These are phyloP conservation scores for Tupiocoris notatus DNA, from an alignment of 2,888 invertebrate genomes.

Conservation along the genomic window DNA sequence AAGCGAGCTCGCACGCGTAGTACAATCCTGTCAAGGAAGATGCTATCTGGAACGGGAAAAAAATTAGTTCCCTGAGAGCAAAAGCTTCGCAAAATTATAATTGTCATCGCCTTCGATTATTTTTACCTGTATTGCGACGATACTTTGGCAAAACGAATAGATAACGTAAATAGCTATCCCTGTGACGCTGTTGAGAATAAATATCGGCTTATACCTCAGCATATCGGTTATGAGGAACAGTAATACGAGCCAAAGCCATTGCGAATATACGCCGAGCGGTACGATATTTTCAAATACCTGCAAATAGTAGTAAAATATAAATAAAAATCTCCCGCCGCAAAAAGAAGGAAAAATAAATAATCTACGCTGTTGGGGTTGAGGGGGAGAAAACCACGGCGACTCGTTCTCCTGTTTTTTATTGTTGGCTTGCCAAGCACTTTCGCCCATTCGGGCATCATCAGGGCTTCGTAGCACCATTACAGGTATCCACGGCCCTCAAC, in stretches of 20 bases:
- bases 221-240: constrained; percentile 56
- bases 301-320: neutral
- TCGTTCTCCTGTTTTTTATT: no score
- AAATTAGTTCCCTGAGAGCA: neutral
- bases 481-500: no score
- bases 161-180: constrained; percentile 75
- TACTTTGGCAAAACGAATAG: constrained; percentile 69
- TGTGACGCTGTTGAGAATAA: constrained; percentile 72
- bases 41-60: constrained; percentile 8
- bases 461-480: no score
- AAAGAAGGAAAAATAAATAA: neutral
- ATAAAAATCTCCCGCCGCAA: neutral
- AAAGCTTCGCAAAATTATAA: no score
- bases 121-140: constrained; percentile 61
- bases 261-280: constrained; percentile 3
- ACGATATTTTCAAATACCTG: constrained; percentile 13
- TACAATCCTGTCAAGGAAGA: constrained; percentile 81
- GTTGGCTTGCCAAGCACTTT: no score
- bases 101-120: neutral
- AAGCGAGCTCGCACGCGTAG: constrained; percentile 87
- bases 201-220: constrained; percentile 83
- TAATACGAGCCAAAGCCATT: constrained; percentile 9
- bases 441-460: no score
- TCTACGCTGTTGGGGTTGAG: no score
- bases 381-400: no score